A percentile compares a stretch with the other conserved stretches of the same genome.
Evolutionary conservation across 2,888 invertebrate species (phyloP).

Genomic region (Autographa gamma): DNA sequence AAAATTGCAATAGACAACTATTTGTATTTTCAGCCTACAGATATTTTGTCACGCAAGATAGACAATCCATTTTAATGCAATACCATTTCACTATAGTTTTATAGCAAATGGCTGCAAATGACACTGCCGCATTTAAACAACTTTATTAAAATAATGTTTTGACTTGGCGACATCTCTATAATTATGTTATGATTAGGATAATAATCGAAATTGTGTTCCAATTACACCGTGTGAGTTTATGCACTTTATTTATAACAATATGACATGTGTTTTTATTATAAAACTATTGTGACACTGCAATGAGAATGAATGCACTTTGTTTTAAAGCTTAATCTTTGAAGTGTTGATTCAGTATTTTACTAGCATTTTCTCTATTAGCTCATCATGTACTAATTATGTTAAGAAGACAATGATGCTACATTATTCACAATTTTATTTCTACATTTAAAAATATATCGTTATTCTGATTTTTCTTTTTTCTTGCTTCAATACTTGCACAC

Average conservation of each 20-base stretch:
- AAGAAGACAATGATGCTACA: constrained; percentile 8
- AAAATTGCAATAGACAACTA: background rate
- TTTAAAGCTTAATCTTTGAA: background rate
- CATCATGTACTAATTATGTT: background rate
- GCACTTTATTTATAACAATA: background rate
- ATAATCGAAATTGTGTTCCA: background rate
- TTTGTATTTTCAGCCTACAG: background rate
- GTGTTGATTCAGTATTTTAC: background rate
- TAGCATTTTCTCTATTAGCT: background rate
- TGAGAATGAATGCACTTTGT: constrained; percentile 19
- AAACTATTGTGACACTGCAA: constrained; percentile 3
- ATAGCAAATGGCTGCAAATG: too few species aligned
- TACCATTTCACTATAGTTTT: too few species aligned
- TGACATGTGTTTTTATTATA: background rate
- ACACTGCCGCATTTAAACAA: too few species aligned
- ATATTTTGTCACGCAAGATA: background rate
- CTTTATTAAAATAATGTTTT: too few species aligned
- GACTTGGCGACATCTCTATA: background rate
- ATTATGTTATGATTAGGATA: background rate
- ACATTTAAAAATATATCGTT: background rate
- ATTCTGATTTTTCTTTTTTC: constrained; percentile 26
- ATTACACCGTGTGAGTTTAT: constrained; percentile 23
- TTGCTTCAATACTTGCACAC: constrained; percentile 42
- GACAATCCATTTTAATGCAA: background rate
- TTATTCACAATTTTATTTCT: background rate